phyloP scores from a whole-genome alignment of 2,113 vertebrate genomes.

The Guaruba guarouba region DNA sequence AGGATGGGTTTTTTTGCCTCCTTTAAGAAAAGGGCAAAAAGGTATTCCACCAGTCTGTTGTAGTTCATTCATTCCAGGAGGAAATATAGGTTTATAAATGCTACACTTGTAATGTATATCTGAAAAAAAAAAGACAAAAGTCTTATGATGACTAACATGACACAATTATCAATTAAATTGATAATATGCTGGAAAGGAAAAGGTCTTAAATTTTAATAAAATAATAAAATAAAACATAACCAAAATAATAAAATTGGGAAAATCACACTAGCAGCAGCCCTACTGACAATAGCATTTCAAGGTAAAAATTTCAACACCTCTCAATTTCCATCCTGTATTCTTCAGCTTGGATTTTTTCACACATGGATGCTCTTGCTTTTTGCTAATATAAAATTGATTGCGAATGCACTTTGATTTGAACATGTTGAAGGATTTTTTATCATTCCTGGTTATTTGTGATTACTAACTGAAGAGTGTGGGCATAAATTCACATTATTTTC shows the following conservation, averaged over 20 bases:
- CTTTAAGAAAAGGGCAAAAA: accelerated
- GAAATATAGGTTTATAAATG: background rate
- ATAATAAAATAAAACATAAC: no score
- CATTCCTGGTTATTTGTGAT: background rate
- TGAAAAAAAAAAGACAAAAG: background rate
- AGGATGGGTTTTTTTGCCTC: background rate
- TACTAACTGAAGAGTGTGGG: background rate
- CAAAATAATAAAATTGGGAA: background rate
- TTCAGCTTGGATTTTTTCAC: background rate
- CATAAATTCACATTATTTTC: background rate
- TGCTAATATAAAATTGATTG: background rate
- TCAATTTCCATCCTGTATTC: background rate
- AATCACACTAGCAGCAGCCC: background rate
- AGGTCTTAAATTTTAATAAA: background rate
- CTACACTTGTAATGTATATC: background rate
- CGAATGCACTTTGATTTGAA: background rate
- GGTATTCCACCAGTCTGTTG: background rate
- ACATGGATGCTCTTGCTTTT: background rate
- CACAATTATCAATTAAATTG: background rate
- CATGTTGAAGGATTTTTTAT: background rate
- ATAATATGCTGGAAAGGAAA: background rate
- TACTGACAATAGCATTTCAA: background rate
- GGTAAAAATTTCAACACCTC: background rate
- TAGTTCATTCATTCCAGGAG: background rate
- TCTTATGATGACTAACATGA: background rate